Percentiles rank a stretch among this genome's conserved stretches.
These are phyloP conservation scores for Hyles vespertilio DNA, from an alignment of 1,140 invertebrate genomes.

Conservation along the genomic window DNA sequence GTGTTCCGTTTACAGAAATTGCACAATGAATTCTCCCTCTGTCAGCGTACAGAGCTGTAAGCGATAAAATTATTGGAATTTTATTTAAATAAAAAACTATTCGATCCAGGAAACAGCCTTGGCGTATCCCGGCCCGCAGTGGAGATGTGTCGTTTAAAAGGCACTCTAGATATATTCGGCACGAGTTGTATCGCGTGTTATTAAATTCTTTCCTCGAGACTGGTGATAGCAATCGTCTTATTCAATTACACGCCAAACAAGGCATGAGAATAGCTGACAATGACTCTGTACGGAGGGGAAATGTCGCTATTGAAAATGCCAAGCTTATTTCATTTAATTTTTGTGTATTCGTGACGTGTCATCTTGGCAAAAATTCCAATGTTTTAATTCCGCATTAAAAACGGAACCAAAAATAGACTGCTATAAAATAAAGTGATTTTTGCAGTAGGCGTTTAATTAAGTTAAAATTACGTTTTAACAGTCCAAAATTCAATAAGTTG, in stretches of 20 bases:
- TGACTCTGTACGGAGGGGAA: conserved; percentile 35
- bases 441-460: too few species aligned
- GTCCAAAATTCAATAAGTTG: too few species aligned
- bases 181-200: conserved; percentile 41
- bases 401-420: background rate
- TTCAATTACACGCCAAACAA: conserved; percentile 58
- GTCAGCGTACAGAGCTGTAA: conserved; percentile 28
- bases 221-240: conserved; percentile 55
- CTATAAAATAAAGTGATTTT: too few species aligned
- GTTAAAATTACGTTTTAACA: too few species aligned
- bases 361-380: conserved; percentile 27
- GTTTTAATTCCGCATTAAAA: conserved; percentile 20
- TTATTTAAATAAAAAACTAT: conserved; percentile 41
- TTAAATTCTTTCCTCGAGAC: conserved; percentile 56
- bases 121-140: background rate
- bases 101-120: conserved; percentile 1
- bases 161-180: conserved; percentile 18
- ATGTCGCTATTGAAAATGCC: conserved; percentile 45
- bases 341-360: conserved; percentile 17
- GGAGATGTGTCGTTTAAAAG: conserved; percentile 20
- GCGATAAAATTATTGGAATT: conserved; percentile 39
- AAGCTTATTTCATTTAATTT: conserved; percentile 47
- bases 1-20: conserved; percentile 12
- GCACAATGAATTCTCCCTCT: conserved; percentile 27
- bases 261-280: conserved; percentile 56